Percentiles rank a stretch among this genome's conserved stretches.
Conservation (phyloP, 2,888 invertebrate genomes). For the Aleiodes testaceus region DNA sequence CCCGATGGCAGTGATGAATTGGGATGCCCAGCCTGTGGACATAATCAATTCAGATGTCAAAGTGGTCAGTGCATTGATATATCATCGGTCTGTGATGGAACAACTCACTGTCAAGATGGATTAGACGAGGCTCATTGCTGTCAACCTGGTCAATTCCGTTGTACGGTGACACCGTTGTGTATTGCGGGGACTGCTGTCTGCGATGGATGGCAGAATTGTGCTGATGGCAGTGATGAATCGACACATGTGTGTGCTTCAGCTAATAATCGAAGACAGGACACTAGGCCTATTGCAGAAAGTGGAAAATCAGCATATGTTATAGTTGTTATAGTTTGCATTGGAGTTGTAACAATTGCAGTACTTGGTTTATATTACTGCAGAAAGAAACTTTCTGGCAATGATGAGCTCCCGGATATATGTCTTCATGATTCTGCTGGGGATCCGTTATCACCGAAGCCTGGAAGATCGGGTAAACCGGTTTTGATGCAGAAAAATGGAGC, state of each 20-base stretch:
- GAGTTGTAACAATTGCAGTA: slow-evolving; percentile 75
- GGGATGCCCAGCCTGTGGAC: slow-evolving; percentile 81
- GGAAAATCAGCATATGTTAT: slow-evolving; percentile 77
- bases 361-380: slow-evolving; percentile 76
- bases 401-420: slow-evolving; percentile 73
- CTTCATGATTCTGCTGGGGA: slow-evolving; percentile 80
- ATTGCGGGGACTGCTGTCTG: slow-evolving; percentile 81
- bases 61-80: slow-evolving; percentile 77
- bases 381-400: slow-evolving; percentile 73
- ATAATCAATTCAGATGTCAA: slow-evolving; percentile 80
- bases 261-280: slow-evolving; percentile 72
- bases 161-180: slow-evolving; percentile 84
- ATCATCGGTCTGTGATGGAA: slow-evolving; percentile 78
- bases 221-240: slow-evolving; percentile 87
- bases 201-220: slow-evolving; percentile 85
- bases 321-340: slow-evolving; percentile 75
- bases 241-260: slow-evolving; percentile 77
- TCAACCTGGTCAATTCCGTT: slow-evolving; percentile 78
- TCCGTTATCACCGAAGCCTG: slow-evolving; percentile 77
- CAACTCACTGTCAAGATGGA: slow-evolving; percentile 80
- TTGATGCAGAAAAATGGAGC: slow-evolving; percentile 69
- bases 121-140: slow-evolving; percentile 83
- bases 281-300: slow-evolving; percentile 59
- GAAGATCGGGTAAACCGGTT: slow-evolving; percentile 70
- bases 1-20: slow-evolving; percentile 88